A percentile compares a stretch with the other conserved stretches of the same genome.
These are phyloP conservation scores for Rhagologus leucostigma DNA, from an alignment of 2,113 vertebrate genomes.

Conservation along the genomic window DNA sequence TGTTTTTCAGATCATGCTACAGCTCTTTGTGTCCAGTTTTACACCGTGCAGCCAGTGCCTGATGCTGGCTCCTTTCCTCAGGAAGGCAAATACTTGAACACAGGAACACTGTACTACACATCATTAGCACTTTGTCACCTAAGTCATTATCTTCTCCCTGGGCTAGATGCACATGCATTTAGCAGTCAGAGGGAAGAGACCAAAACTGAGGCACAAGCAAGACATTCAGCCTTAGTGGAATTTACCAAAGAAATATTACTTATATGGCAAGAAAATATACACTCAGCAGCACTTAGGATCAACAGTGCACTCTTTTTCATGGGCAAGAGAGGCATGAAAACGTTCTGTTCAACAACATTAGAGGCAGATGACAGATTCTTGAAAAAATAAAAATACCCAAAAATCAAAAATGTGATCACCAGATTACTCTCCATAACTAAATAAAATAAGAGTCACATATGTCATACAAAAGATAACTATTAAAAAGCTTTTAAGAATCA, in stretches of 20 bases:
- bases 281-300: neutral
- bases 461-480: neutral
- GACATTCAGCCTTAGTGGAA: neutral
- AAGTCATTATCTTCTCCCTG: neutral
- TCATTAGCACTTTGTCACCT: no score
- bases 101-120: neutral
- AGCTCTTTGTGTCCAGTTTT: neutral
- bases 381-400: neutral
- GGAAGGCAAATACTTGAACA: neutral
- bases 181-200: neutral
- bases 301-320: neutral
- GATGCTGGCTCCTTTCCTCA: neutral
- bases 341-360: neutral
- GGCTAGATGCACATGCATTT: neutral
- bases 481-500: neutral
- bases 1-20: neutral
- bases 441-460: neutral
- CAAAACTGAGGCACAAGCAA: neutral
- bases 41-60: fast-evolving
- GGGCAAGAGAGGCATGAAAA: neutral
- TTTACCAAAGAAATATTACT: neutral
- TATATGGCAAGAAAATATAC: neutral
- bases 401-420: neutral
- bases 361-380: neutral
- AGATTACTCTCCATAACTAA: neutral